These are phyloP conservation scores for Acanthisitta chloris DNA, from an alignment of 2,113 vertebrate genomes.

Conservation along the genomic window DNA sequence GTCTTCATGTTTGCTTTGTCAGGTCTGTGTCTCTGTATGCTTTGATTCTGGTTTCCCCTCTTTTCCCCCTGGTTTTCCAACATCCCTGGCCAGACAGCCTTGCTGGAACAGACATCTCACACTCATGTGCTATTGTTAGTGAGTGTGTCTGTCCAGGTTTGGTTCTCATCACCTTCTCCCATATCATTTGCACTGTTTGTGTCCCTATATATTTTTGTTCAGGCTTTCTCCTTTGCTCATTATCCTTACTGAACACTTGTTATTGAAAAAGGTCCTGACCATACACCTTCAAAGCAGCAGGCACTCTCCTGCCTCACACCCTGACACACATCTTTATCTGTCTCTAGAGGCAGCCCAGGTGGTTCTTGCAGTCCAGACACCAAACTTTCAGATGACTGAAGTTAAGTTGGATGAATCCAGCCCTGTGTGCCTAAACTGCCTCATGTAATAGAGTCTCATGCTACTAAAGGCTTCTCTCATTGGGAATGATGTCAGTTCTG, in stretches of 20 bases:
- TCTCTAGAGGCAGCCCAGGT: neutral
- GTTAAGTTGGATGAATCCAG: neutral
- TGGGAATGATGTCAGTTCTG: neutral
- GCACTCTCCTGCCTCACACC: neutral
- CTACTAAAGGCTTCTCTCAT: neutral
- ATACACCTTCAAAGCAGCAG: neutral
- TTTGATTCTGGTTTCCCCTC: neutral
- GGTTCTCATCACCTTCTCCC: neutral
- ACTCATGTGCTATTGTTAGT: too few species aligned
- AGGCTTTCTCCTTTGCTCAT: neutral
- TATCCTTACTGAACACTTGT: neutral
- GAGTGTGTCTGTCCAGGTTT: too few species aligned
- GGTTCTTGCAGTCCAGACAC: neutral
- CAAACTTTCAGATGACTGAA: neutral
- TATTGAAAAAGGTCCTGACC: neutral
- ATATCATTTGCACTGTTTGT: neutral
- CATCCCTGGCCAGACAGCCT: rapidly evolving
- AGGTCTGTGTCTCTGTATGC: neutral
- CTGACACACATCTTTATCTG: neutral
- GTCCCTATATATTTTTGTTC: neutral
- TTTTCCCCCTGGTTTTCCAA: neutral
- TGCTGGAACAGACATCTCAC: neutral
- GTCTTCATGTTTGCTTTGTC: neutral
- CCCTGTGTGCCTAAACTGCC: neutral
- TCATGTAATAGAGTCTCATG: neutral